A percentile compares a stretch with the other conserved stretches of the same genome.
phyloP scores from a whole-genome alignment of 2,113 vertebrate genomes.

The Leptobrachium ailaonicum region DNA sequence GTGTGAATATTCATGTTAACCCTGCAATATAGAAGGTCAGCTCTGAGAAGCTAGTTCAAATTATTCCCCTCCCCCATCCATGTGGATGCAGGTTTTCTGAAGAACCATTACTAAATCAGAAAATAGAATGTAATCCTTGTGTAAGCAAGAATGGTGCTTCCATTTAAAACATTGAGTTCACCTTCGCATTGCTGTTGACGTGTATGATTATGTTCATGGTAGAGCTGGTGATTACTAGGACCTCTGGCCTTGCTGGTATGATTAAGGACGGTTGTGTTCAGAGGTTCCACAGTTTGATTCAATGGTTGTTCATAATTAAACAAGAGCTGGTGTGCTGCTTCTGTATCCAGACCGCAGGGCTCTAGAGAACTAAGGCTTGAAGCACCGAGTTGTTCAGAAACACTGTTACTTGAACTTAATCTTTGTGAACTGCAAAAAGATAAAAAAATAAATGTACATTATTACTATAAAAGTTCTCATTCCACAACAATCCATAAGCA shows the following conservation, averaged over 20 bases:
- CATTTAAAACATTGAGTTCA: slow-evolving; percentile 23
- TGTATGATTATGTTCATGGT: slow-evolving; percentile 50
- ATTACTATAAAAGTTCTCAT: neutral
- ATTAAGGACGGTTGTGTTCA: slow-evolving; percentile 33
- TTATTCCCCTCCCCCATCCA: no score
- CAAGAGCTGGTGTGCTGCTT: slow-evolving; percentile 50
- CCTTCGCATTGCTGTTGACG: slow-evolving; percentile 60
- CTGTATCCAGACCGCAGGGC: slow-evolving; percentile 51
- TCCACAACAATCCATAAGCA: neutral
- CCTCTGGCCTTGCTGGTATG: slow-evolving; percentile 53
- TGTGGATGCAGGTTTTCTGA: no score
- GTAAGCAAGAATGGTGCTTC: no score
- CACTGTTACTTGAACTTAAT: slow-evolving; percentile 60
- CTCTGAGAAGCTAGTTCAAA: no score
- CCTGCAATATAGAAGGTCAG: no score
- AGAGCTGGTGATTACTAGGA: slow-evolving; percentile 48
- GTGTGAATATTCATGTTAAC: no score
- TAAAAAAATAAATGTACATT: neutral
- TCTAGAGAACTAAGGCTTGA: slow-evolving; percentile 59
- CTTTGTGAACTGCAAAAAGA: slow-evolving; percentile 60
- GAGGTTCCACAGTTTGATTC: slow-evolving; percentile 4
- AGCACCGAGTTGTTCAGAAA: slow-evolving; percentile 53
- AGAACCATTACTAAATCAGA: no score
- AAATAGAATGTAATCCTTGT: no score
- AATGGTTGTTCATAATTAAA: slow-evolving; percentile 46